A percentile compares a stretch with the other conserved stretches of the same genome.
phyloP scores from a whole-genome alignment of 2,797 vertebrate genomes.

The Spea hammondii region DNA sequence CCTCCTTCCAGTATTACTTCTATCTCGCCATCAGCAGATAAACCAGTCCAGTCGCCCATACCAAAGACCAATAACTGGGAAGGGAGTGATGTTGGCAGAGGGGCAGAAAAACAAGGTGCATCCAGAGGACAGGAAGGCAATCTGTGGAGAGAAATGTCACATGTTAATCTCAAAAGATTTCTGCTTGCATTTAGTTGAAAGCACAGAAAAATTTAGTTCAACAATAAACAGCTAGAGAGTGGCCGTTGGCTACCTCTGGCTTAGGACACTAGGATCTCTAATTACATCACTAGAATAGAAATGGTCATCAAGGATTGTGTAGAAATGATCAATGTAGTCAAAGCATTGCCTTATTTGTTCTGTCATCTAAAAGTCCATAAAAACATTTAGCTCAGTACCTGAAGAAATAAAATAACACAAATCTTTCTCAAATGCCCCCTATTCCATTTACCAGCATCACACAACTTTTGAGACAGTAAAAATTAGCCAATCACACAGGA shows the following conservation, averaged over 20 bases:
- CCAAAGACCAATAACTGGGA: constrained; percentile 38
- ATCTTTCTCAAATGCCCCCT: too few relatives aligned
- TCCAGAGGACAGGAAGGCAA: background rate
- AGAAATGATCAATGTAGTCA: background rate
- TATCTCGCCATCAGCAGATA: constrained; percentile 8
- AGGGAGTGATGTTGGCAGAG: background rate
- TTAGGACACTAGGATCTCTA: too few relatives aligned
- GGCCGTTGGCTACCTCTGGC: too few relatives aligned
- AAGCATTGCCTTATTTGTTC: too few relatives aligned
- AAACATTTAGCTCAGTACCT: too few relatives aligned
- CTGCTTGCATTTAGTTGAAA: too few relatives aligned
- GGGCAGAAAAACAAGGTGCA: constrained; percentile 1
- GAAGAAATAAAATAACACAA: too few relatives aligned
- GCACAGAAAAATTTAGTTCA: background rate
- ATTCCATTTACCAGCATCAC: too few relatives aligned
- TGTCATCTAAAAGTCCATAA: too few relatives aligned
- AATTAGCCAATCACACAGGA: too few relatives aligned
- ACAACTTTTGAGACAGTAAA: too few relatives aligned
- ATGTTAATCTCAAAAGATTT: too few relatives aligned
- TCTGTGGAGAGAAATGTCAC: background rate
- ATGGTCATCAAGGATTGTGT: background rate
- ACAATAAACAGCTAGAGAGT: background rate
- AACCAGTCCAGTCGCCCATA: constrained; percentile 31
- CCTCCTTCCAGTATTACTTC: constrained; percentile 27
- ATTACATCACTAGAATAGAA: background rate